Conservation (phyloP, 2,113 vertebrate species). For the Tor tambroides region DNA sequence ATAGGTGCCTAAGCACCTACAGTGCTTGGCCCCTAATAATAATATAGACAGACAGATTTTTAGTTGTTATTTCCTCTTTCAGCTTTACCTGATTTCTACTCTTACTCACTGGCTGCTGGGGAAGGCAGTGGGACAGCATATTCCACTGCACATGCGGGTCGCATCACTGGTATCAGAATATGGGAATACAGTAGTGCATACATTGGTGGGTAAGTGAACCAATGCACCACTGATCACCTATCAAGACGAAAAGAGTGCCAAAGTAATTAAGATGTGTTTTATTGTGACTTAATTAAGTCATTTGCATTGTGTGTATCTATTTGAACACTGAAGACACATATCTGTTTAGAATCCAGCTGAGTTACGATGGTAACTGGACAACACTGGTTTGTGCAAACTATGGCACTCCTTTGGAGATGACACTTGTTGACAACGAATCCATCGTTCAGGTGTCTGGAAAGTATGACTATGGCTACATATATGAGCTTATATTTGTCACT, state of each 20-base stretch:
- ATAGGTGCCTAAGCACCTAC: no score
- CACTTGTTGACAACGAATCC: conserved; percentile 22
- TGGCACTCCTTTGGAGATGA: not conserved
- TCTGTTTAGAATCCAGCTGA: conserved; percentile 55
- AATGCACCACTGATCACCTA: not conserved
- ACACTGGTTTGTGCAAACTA: accelerated
- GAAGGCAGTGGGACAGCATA: not conserved
- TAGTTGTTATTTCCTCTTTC: not conserved
- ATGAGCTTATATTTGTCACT: conserved; percentile 58
- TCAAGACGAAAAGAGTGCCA: not conserved
- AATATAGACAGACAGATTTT: not conserved
- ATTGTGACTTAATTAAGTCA: not conserved
- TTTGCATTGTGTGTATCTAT: not conserved
- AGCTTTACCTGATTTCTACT: conserved; percentile 24
- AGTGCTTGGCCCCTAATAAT: no score
- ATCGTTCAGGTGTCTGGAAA: conserved; percentile 64
- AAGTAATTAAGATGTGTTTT: not conserved
- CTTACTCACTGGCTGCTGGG: conserved; percentile 10
- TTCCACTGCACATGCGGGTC: not conserved
- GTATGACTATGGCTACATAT: conserved; percentile 52
- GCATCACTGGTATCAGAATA: conserved; percentile 38
- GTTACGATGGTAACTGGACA: conserved; percentile 41
- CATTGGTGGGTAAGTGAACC: conserved; percentile 37
- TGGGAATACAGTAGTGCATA: conserved; percentile 25
- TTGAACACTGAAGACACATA: not conserved